phyloP scores from a whole-genome alignment of 2,797 vertebrate species.

The Hyperoplus immaculatus region DNA sequence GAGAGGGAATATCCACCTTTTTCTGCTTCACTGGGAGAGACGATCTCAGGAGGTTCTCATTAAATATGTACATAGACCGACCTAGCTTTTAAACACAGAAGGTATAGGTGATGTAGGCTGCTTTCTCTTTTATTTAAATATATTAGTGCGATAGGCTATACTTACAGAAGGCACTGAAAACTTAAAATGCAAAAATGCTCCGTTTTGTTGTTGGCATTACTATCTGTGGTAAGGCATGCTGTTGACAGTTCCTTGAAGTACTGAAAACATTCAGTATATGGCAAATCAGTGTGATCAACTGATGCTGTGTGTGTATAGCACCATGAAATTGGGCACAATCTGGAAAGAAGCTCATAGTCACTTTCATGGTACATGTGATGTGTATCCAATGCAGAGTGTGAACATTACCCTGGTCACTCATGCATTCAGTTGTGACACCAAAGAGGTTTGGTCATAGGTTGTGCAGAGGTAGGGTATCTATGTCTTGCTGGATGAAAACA shows the following conservation, averaged over 20 bases:
- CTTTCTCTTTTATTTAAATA: constrained; percentile 16
- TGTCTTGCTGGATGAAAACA: constrained; percentile 39
- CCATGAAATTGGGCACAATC: constrained; percentile 85
- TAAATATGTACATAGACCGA: constrained; percentile 3
- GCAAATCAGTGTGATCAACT: constrained; percentile 77
- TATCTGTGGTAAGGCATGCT: constrained; percentile 18
- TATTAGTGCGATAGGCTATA: background rate
- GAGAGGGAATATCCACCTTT: constrained; percentile 20
- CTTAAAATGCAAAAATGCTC: constrained; percentile 24
- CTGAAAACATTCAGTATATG: constrained; percentile 54
- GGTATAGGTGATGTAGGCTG: background rate
- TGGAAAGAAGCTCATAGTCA: constrained; percentile 82
- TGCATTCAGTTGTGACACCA: constrained; percentile 81
- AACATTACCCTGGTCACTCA: constrained; percentile 78
- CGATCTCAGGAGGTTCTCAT: constrained; percentile 28
- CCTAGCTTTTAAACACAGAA: constrained; percentile 13
- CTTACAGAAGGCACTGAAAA: constrained; percentile 9
- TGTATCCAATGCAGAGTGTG: constrained; percentile 81
- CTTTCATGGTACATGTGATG: constrained; percentile 82
- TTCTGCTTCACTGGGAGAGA: constrained; percentile 30
- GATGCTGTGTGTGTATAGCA: constrained; percentile 74
- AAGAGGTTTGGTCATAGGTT: constrained; percentile 77
- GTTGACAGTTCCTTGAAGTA: constrained; percentile 36
- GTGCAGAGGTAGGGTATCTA: constrained; percentile 61
- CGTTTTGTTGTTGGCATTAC: constrained; percentile 13